A percentile compares a stretch with the other conserved stretches of the same genome.
Conservation (phyloP, 2,888 invertebrate genomes). For the Myopa testacea region DNA sequence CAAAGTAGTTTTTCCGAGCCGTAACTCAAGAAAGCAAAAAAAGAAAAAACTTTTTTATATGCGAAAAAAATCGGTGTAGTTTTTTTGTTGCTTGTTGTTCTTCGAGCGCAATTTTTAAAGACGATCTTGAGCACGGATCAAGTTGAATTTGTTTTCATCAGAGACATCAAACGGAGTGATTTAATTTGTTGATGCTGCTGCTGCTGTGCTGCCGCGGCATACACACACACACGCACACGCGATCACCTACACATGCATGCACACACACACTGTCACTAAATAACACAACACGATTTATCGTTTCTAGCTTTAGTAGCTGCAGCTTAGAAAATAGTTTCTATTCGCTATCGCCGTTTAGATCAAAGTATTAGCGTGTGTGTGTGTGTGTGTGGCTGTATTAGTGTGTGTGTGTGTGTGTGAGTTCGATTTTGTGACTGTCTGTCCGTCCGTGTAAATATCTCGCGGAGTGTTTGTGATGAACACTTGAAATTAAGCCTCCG, state of each 20-base stretch:
- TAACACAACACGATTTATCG: conserved; percentile 11
- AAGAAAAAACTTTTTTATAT: not conserved
- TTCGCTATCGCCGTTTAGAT: not conserved
- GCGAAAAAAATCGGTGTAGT: not conserved
- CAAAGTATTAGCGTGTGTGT: not conserved
- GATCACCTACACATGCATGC: conserved; percentile 25
- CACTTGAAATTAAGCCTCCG: conserved; percentile 64
- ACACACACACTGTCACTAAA: conserved; percentile 12
- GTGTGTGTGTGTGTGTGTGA: conserved; percentile 11
- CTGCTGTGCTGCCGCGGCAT: conserved; percentile 24
- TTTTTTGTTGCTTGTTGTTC: not conserved
- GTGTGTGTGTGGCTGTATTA: conserved; percentile 3
- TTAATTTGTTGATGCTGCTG: conserved; percentile 46
- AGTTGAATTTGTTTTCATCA: conserved; percentile 26
- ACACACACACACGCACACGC: conserved; percentile 31
- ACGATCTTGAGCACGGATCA: conserved; percentile 35
- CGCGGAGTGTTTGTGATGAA: conserved; percentile 34
- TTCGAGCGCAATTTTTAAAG: conserved; percentile 1
- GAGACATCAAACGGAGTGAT: conserved; percentile 25
- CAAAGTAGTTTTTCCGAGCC: not conserved
- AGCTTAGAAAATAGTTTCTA: not conserved
- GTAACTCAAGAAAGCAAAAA: not conserved
- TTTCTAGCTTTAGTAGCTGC: not conserved
- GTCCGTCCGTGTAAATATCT: conserved; percentile 15
- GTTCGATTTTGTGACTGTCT: not conserved